Base-by-base conservation (phyloP, 2,888 invertebrate genomes). In the Athalia rosae region DNA sequence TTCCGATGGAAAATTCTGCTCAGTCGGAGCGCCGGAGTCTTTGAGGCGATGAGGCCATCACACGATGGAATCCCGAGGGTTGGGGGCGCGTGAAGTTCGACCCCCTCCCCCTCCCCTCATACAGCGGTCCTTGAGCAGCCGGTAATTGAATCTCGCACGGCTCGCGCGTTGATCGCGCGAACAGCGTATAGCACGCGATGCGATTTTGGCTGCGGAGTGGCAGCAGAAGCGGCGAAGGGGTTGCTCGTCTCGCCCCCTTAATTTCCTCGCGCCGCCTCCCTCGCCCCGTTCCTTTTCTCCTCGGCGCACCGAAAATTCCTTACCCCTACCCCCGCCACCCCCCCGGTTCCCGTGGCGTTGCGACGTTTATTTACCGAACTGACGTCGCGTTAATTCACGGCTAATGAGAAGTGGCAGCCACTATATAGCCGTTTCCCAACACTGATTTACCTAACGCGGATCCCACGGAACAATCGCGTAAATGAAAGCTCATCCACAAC, bases 121-220 rank as follows among this genome's bases (percentile, higher is more conserved):
- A 28, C 2, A 45, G 71, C 71, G 71, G 58, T 58, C 71, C 71
- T 71, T 71, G 71, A 71, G 71, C 50, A 71, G 71, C 71, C 71
- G 71, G 71, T 71, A 71, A 71, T 71, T 71, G 71, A 71, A 71
- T 71, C 71, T 71, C 71, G 71, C 45, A 71, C 71, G 71, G 71
- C 15, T 71, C 71, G 71, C 71, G 56, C 56, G 71, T 43, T 3
- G 28, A 28, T 28, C 50, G 45, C 56, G n/a, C n/a, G n/a, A n/a
- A n/a, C n/a, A n/a, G n/a, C n/a, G 71, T 8, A 45, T 58, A 71
- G 71, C 71, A 71, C 71, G 71, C 71, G 45, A 71, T 56, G 28
- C 28, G 28, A 28, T 28, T 28, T 28, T 28, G 28, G 2, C 28
- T 28, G 28, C 28, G 28, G n/a, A n/a, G n/a, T n/a, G n/a, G 28